Base-by-base conservation (phyloP, 30 jellyfish, hydroid and myxozoan species). In the Aurelia aurita complex sp. Pacific region DNA sequence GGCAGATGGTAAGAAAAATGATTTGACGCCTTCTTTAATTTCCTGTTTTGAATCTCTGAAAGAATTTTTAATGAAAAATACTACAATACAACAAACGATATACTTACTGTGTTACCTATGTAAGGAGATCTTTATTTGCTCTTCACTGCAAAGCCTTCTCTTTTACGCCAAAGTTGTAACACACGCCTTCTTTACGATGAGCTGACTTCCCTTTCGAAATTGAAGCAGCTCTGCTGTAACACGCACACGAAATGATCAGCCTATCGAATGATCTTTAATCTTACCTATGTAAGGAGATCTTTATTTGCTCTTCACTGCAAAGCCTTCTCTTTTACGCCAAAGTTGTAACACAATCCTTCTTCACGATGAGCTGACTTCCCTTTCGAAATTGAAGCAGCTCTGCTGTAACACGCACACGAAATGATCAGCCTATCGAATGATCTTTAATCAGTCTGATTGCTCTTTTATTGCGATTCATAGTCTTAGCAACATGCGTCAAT, bases 401-500 rank as follows among this genome's bases (percentile, higher is more conserved):
- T 46, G 57, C 2, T 9, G 13, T 46, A 67, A 54, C 29, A 43
- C 65, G 79, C 61, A 23, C 78, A 36, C 32, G 53, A 77, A 77
- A 77, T 77, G 88, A 77, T 16, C 88, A 77, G 38, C 86, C 64
- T 12, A 67, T 52, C 62, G 57, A 53, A 52, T 76, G 86, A 76
- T 12, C 54, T 14, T 72, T 38, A 16, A 40, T 54, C 34, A 51
- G 73, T 50, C 57, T 8, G 74, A 64, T 57, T 83, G 92, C 92
- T 83, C 92, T 83, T 72, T 71, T 83, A 83, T 83, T 53, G 69
- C 35, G 59, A 43, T 15, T 64, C 33, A 83, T 83, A 59, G 32
- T 85, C 86, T 46, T 83, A 82, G 92, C 92, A 83, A 83, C 92
- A 61, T 66, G 86, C 86, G 92, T 69, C 92, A 83, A 83, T 70